Conservation (phyloP, 2,113 vertebrate genomes). For the Dromaius novaehollandiae region DNA sequence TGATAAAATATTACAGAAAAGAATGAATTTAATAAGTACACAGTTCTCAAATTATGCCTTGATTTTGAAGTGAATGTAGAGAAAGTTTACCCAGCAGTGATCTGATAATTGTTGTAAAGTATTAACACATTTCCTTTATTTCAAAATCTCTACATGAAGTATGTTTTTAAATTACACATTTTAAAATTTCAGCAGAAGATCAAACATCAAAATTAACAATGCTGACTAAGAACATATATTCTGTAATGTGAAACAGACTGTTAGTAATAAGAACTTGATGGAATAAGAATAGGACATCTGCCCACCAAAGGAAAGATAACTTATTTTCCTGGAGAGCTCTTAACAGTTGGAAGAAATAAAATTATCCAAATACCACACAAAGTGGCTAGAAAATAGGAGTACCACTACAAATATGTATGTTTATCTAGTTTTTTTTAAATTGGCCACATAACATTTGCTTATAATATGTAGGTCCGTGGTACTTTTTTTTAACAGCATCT, state of each 20-base stretch:
- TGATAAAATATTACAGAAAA: constrained; percentile 45
- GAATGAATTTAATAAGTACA: constrained; percentile 38
- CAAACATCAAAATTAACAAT: constrained; percentile 40
- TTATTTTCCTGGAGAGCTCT: constrained; percentile 27
- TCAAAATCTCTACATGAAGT: neutral
- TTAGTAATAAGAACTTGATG: constrained; percentile 35
- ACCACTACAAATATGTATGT: neutral
- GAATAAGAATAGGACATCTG: neutral
- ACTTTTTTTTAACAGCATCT: neutral
- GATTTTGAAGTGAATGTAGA: constrained; percentile 29
- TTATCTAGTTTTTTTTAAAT: neutral
- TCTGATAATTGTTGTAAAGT: constrained; percentile 47
- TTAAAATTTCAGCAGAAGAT: constrained; percentile 42
- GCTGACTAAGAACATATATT: constrained; percentile 34
- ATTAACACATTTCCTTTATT: constrained; percentile 52
- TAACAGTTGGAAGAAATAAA: constrained; percentile 52
- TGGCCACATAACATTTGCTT: neutral
- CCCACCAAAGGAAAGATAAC: constrained; percentile 34
- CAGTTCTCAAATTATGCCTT: constrained; percentile 29
- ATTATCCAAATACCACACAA: constrained; percentile 5
- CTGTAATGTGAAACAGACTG: constrained; percentile 41
- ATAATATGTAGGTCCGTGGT: neutral
- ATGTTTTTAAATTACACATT: constrained; percentile 40
- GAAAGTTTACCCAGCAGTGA: neutral
- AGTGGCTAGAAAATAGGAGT: neutral